Evolutionary conservation across 2,888 invertebrate species (phyloP), one percentile per base, ranked within the genome.

Genomic region (Muschampia plurimacula): DNA sequence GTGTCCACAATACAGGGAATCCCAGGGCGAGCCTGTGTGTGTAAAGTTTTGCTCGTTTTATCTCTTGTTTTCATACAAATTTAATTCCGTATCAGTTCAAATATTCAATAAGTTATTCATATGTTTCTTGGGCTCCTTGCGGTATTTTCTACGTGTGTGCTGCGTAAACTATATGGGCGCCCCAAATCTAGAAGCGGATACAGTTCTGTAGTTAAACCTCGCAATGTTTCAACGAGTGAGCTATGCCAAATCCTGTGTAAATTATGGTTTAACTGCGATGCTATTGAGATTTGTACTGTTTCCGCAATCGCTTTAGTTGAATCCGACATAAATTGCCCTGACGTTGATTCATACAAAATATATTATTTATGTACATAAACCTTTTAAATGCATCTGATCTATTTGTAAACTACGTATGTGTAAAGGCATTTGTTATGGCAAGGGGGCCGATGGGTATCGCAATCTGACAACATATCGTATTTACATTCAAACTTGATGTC

Each of bases 241-340:
- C 41, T 9, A 44, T 44, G 41, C 59, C 49, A 65, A 65, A 65
- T 65, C 65, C 49, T 41, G 65, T 49, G 49, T 65, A 65, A 65
- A 41, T 65, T 49, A 65, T 8, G 65, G 36, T 65, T 49, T 32
- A 65, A 65, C 65, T 36, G 44, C 44, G 65, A 49, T 32, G n/a
- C 49, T 32, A 49, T 65, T 65, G n/a, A 65, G 46, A 66, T 66
- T 28, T 66, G 15, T 64, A 46, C 46, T 64, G 46, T 46, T 64
- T 64, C 63, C 64, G 46, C 64, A 46, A 32, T 64, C 28, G 10
- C 15, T 44, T 41, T 8, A 5, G 46, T 46, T 32, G 13, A 46
- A 12, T 3, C 46, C 9, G 64, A 8, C 44, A 41, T 15, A 15
- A 46, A 46, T 64, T 8, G 46, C 64, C 7, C 46, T 7, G 46